Percentiles rank a stretch among this genome's conserved stretches.
Conservation (phyloP, 2,888 invertebrate species). For the Plagiodera versicolora region DNA sequence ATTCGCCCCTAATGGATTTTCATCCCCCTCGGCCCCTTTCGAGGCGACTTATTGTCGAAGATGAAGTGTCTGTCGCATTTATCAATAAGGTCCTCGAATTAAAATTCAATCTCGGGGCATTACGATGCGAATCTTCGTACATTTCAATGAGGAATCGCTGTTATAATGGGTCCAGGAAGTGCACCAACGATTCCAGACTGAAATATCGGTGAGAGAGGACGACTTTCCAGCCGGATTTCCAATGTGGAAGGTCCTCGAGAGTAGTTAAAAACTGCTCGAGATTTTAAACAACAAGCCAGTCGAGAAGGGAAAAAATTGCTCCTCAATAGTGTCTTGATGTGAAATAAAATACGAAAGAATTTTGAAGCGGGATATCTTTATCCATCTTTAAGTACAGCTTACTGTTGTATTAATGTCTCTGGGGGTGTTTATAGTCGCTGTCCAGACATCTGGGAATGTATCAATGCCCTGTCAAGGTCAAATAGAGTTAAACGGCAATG, state of each 20-base stretch:
- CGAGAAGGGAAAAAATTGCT: too few species aligned
- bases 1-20: conserved; percentile 34
- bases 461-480: too few species aligned
- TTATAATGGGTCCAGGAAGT: not conserved
- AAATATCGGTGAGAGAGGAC: not conserved
- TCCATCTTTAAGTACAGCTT: too few species aligned
- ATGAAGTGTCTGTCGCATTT: conserved; percentile 19
- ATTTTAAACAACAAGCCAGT: too few species aligned
- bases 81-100: conserved; percentile 21
- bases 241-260: not conserved
- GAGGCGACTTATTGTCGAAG: conserved; percentile 21
- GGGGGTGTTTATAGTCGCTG: too few species aligned
- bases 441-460: too few species aligned
- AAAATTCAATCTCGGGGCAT: conserved; percentile 24
- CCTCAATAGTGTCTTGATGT: too few species aligned
- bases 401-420: too few species aligned
- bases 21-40: conserved; percentile 13
- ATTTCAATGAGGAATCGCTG: conserved; percentile 11
- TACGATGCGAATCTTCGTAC: conserved; percentile 15
- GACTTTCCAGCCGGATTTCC: not conserved
- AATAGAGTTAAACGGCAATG: too few species aligned
- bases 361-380: too few species aligned
- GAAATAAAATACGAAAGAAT: too few species aligned
- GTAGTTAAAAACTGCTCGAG: not conserved
- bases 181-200: not conserved